These are phyloP conservation scores for Noctua comes DNA, from an alignment of 2,888 invertebrate genomes.

Conservation along the genomic window DNA sequence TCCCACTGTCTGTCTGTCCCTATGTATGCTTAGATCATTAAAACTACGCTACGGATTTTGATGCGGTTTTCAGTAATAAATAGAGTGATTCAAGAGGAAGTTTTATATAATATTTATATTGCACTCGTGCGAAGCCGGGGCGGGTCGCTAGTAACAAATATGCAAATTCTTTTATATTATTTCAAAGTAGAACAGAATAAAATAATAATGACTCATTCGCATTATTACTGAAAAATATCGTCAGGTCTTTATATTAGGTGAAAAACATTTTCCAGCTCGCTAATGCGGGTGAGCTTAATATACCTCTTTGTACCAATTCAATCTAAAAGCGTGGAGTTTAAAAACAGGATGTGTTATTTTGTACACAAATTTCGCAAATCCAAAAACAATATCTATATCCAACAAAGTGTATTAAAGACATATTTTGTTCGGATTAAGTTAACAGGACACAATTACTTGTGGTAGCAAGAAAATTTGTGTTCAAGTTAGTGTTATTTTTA, in stretches of 20 bases:
- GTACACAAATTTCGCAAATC: background rate
- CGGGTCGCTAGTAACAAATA: too few species aligned
- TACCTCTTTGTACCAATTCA: background rate
- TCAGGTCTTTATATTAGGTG: background rate
- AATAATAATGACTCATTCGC: slow-evolving; percentile 6
- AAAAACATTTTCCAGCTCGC: background rate
- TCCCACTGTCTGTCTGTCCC: too few species aligned
- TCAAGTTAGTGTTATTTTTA: slow-evolving; percentile 19
- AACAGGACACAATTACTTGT: slow-evolving; percentile 2
- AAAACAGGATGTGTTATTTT: slow-evolving; percentile 6
- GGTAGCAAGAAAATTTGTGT: slow-evolving; percentile 18
- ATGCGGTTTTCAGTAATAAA: too few species aligned
- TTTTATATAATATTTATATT: too few species aligned
- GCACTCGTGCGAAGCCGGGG: too few species aligned
- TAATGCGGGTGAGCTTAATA: slow-evolving; percentile 1
- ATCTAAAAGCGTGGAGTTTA: slow-evolving; percentile 13
- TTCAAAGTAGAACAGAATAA: background rate
- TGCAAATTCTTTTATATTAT: slow-evolving; percentile 16
- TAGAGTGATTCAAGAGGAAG: too few species aligned
- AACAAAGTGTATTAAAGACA: background rate
- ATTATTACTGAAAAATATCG: background rate
- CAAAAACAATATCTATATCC: slow-evolving; percentile 7
- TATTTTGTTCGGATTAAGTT: slow-evolving; percentile 15
- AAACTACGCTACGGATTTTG: too few species aligned
- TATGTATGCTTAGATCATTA: too few species aligned